Evolutionary conservation across 2,113 vertebrate genomes (phyloP).

Genomic region (Lethenteron camtschaticum): DNA sequence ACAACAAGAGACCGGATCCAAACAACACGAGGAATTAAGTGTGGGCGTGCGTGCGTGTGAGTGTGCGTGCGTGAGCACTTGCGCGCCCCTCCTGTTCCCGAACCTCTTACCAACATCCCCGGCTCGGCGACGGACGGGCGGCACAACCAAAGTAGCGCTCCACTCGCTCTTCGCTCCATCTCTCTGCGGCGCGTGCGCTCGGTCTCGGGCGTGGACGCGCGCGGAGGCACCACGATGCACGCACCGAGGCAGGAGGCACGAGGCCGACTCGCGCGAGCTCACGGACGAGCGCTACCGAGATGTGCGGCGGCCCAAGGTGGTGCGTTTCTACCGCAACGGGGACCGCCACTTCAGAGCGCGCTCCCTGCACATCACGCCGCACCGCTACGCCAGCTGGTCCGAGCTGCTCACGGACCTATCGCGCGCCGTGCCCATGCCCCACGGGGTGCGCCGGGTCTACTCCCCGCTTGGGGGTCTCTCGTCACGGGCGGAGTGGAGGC

Average conservation of each 20-base stretch:
- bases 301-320: neutral
- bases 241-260: too few species aligned
- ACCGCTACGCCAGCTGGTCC: slow-evolving; percentile 4
- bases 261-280: neutral
- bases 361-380: neutral
- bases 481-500: neutral
- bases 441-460: neutral
- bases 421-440: neutral
- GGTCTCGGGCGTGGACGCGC: too few species aligned
- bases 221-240: too few species aligned
- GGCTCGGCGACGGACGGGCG: too few species aligned
- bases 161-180: too few species aligned
- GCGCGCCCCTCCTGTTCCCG: neutral
- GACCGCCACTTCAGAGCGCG: neutral
- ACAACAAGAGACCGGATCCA: too few species aligned
- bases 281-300: slow-evolving; percentile 1
- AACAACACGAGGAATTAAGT: neutral
- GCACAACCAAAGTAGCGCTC: too few species aligned
- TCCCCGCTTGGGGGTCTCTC: slow-evolving; percentile 1
- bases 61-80: neutral
- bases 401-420: slow-evolving; percentile 1
- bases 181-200: too few species aligned
- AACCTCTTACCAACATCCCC: too few species aligned
- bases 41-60: neutral
- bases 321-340: neutral